These are phyloP conservation scores for Drosophila borealis DNA, from an alignment of 2,888 invertebrate species.

Conservation along the genomic window DNA sequence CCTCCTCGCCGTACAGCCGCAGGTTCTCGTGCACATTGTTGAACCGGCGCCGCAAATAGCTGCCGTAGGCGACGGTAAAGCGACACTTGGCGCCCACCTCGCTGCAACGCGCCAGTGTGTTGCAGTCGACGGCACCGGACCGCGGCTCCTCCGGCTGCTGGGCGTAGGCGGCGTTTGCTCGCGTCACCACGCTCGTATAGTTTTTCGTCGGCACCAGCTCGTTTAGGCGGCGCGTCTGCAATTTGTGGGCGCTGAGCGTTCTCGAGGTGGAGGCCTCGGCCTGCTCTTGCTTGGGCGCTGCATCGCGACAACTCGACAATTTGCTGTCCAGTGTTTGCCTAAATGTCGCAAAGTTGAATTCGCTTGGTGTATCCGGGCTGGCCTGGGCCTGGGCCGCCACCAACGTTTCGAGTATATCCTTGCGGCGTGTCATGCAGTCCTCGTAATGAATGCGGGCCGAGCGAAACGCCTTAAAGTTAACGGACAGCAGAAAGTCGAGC, in stretches of 20 bases:
- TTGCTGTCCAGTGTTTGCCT: neutral
- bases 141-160: neutral
- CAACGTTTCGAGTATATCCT: slow-evolving; percentile 5
- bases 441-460: neutral
- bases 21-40: neutral
- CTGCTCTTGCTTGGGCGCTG: neutral
- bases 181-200: neutral
- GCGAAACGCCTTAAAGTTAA: slow-evolving; percentile 40
- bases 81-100: neutral
- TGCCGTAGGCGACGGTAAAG: slow-evolving; percentile 20
- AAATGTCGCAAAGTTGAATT: neutral
- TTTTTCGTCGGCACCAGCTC: neutral
- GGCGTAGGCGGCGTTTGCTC: neutral
- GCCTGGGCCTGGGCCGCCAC: neutral
- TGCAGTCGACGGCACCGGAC: neutral
- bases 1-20: slow-evolving; percentile 18
- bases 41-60: slow-evolving; percentile 13
- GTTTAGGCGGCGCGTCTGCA: neutral
- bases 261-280: neutral
- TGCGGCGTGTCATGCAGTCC: neutral
- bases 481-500: slow-evolving; percentile 51
- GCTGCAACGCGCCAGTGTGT: neutral
- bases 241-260: neutral
- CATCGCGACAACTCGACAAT: neutral
- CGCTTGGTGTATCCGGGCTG: neutral